Conservation (phyloP, 2,888 invertebrate species). For the Hedychridium roseum region DNA sequence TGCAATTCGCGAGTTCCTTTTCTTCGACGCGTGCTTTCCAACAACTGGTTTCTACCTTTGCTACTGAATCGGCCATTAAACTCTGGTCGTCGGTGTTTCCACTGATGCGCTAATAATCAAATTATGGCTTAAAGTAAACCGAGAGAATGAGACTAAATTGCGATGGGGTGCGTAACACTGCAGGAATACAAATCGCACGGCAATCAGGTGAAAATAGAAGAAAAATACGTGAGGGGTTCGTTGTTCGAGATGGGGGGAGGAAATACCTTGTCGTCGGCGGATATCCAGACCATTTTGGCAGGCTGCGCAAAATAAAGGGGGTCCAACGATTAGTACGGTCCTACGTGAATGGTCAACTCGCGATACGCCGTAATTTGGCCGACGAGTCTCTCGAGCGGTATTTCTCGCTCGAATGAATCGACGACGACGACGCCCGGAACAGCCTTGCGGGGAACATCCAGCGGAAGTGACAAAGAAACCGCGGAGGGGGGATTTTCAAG, state of each 20-base stretch:
- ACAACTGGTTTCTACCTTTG: too few species aligned
- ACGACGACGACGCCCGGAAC: constrained; percentile 9
- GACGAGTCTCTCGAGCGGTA: too few species aligned
- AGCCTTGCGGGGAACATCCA: background rate
- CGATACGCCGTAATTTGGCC: too few species aligned
- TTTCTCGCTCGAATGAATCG: constrained; percentile 9
- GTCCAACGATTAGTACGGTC: constrained; percentile 53
- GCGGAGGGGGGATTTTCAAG: too few species aligned
- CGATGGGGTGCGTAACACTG: too few species aligned
- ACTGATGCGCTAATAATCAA: too few species aligned
- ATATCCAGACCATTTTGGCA: constrained; percentile 62
- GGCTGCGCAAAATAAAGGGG: constrained; percentile 61
- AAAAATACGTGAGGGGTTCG: background rate
- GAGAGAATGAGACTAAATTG: too few species aligned
- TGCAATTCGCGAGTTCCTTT: background rate
- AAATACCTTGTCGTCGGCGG: constrained; percentile 60
- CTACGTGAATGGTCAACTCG: constrained; percentile 7
- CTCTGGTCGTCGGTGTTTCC: too few species aligned
- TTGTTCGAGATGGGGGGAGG: background rate
- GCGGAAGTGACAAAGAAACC: background rate
- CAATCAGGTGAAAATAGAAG: background rate
- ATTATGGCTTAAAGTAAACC: constrained; percentile 1
- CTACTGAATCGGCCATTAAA: too few species aligned
- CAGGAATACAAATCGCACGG: constrained; percentile 4
- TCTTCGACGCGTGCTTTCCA: too few species aligned